Percentiles rank a stretch among this genome's conserved stretches.
Conservation (phyloP, 2,797 vertebrate genomes). For the Chaetodon trifasciatus region DNA sequence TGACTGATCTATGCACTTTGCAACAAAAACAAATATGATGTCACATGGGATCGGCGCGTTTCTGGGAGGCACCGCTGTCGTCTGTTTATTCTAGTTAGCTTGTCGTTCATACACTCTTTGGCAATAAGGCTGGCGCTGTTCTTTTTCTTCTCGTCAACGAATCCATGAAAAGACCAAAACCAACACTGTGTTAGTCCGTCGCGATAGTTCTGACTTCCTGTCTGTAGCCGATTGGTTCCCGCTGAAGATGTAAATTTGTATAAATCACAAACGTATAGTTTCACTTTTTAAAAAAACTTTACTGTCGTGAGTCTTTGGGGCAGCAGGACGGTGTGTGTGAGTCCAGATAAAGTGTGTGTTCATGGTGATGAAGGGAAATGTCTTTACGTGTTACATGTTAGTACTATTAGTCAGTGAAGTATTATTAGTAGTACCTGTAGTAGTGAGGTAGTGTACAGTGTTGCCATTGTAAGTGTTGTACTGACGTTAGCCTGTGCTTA, state of each 20-base stretch:
- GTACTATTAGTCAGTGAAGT: neutral
- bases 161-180: conserved; percentile 47
- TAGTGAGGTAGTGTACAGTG: conserved; percentile 35
- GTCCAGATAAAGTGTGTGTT: conserved; percentile 11
- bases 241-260: neutral
- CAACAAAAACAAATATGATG: conserved; percentile 76
- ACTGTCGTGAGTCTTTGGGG: neutral
- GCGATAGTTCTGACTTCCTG: neutral
- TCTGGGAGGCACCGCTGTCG: conserved; percentile 59
- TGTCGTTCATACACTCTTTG: conserved; percentile 43
- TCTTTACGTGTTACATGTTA: neutral
- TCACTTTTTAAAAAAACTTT: neutral
- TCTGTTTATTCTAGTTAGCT: conserved; percentile 53
- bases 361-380: neutral
- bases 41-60: conserved; percentile 70
- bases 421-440: conserved; percentile 8
- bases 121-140: conserved; percentile 50
- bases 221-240: conserved; percentile 12
- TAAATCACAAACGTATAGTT: neutral
- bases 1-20: conserved; percentile 79
- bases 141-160: conserved; percentile 43
- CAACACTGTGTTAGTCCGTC: neutral
- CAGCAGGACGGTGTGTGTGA: conserved; percentile 5
- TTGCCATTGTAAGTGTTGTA: conserved; percentile 24
- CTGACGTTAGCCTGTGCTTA: conserved; percentile 18